These are phyloP conservation scores for Periphyllus acericola DNA, from an alignment of 2,888 invertebrate species.

Conservation along the genomic window DNA sequence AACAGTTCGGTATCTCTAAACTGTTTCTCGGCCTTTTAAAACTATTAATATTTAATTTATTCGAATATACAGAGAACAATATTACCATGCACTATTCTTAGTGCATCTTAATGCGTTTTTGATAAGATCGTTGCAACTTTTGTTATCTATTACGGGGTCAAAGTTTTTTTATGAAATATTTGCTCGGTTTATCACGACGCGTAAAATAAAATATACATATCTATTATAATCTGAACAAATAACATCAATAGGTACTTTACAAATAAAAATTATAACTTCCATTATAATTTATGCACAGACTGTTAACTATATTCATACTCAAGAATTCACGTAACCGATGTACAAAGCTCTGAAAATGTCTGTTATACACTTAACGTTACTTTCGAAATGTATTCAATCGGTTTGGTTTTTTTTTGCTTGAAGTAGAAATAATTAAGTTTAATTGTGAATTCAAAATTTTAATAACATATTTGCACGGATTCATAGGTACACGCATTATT, in stretches of 20 bases:
- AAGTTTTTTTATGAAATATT: conserved; percentile 29
- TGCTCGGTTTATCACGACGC: background rate
- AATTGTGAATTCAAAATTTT: background rate
- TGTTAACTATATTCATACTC: background rate
- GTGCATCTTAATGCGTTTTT: conserved; percentile 2
- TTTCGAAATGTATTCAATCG: background rate
- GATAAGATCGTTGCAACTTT: conserved; percentile 27
- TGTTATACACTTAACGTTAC: background rate
- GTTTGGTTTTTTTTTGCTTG: background rate
- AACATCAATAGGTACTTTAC: background rate
- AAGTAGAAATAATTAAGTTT: background rate
- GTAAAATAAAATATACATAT: conserved; percentile 3
- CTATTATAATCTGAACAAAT: background rate
- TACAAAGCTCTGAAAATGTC: no score
- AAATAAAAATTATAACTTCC: background rate
- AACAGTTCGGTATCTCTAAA: background rate
- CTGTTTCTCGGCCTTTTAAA: background rate
- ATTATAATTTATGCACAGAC: background rate
- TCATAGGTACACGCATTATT: background rate
- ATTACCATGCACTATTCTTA: background rate
- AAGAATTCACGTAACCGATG: background rate
- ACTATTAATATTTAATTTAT: background rate
- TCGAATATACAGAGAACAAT: background rate
- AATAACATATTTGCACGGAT: background rate
- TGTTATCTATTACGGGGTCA: background rate